phyloP scores from a whole-genome alignment of 2,888 invertebrate genomes.

The Dendrolimus pini region DNA sequence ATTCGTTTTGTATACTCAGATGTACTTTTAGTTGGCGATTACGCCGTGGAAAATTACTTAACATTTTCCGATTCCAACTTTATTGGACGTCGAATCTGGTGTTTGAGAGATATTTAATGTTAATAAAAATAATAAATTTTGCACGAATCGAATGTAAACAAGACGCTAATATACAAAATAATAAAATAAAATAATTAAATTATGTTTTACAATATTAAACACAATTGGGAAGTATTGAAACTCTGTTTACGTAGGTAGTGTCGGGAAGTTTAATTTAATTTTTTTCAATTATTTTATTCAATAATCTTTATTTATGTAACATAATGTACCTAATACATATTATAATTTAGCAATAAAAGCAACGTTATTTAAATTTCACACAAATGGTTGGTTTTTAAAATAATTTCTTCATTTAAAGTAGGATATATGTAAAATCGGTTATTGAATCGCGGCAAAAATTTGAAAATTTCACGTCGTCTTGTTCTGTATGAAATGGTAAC shows the following conservation, averaged over 20 bases:
- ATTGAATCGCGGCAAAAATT: no score
- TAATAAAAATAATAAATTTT: background rate
- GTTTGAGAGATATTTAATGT: slow-evolving; percentile 14
- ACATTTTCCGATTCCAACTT: slow-evolving; percentile 57
- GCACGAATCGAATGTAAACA: background rate
- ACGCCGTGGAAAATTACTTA: slow-evolving; percentile 54
- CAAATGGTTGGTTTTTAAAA: no score
- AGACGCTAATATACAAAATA: background rate
- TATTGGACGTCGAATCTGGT: slow-evolving; percentile 36
- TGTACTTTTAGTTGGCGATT: slow-evolving; percentile 21
- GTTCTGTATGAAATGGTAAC: no score
- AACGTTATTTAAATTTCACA: no score
- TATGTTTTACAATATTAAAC: background rate
- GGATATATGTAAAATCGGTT: no score
- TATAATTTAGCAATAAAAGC: no score
- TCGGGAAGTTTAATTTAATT: no score
- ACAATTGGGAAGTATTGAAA: background rate
- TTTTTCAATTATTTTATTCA: no score
- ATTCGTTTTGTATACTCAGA: slow-evolving; percentile 29
- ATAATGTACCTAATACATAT: no score
- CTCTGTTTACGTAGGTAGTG: background rate
- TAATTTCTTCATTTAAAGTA: no score
- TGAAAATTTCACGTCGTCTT: no score
- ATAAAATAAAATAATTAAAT: background rate
- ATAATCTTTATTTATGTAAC: no score